Base-by-base conservation (phyloP, 2,888 invertebrate species). In the Drosophila merina region DNA sequence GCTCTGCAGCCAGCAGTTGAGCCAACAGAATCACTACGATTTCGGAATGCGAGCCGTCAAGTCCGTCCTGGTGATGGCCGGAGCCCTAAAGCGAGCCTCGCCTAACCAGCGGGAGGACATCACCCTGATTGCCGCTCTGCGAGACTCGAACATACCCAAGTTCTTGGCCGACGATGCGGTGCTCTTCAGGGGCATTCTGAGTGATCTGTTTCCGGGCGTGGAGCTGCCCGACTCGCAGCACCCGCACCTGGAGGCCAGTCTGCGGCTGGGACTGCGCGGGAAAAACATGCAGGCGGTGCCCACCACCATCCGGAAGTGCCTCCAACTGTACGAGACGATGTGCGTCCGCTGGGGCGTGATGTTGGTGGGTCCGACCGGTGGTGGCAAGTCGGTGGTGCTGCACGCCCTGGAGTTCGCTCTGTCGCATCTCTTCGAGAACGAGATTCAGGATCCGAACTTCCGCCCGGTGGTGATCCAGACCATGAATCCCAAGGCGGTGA, bases 11-110 rank as follows among this genome's bases (percentile, higher is more conserved):
- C 97, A 98, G 89, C 97, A 97, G 89, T 93, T 98, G 1, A 97
- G 97, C 0, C 97, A 97, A 80, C 97, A 97, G 88, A 96, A 97
- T 88, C 97, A 98, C 88, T 98, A 98, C 87, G 97, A 98, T 91
- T 97, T 97, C 86, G 96, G 96, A 38, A 97, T 98, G 97, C 93
- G 98, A 73, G 98, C 98, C 0, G 97, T 98, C 0, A 98, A 98
- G 89, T 97, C 96, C 88, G 97, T 98, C 1, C 92, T 98, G 83
- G 97, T 97, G 2, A 97, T 97, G 97, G 98, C 98, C 0, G 98
- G 98, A 0, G 94, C 96, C 0, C 90, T 98, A 10, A 98, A 98
- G 89, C 93, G 97, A 54, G 95, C 96, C 10, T 95, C 95, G 83
- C 97, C 97, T 0, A 95, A 97, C 88, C 95, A 96, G 85, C 94